phyloP scores from a whole-genome alignment of 2,797 vertebrate genomes.

The Carapus acus region DNA sequence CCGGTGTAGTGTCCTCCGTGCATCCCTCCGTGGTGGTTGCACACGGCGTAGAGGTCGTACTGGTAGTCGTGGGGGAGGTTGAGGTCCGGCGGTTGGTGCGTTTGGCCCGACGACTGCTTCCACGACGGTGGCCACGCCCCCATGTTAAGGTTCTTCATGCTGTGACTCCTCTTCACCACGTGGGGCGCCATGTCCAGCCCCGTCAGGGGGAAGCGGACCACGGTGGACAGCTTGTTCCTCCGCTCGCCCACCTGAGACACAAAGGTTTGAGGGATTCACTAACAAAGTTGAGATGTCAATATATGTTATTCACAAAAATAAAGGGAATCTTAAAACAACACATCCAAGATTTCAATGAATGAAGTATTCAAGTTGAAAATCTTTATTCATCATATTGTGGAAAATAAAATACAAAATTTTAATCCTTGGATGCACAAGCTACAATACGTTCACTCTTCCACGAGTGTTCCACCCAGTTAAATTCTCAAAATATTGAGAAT shows the following conservation, averaged over 20 bases:
- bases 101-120: conserved; percentile 61
- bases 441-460: too few relatives aligned
- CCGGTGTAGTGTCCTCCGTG: conserved; percentile 94
- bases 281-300: too few relatives aligned
- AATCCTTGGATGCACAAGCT: too few relatives aligned
- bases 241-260: conserved; percentile 77
- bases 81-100: conserved; percentile 51
- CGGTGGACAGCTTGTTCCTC: conserved; percentile 86
- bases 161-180: conserved; percentile 77
- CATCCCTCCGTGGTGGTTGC: conserved; percentile 93
- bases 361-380: too few relatives aligned
- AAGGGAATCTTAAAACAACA: too few relatives aligned
- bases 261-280: not conserved
- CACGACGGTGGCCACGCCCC: conserved; percentile 72
- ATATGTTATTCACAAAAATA: too few relatives aligned
- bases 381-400: too few relatives aligned
- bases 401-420: too few relatives aligned
- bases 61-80: conserved; percentile 72
- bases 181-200: conserved; percentile 90
- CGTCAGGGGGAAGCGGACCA: conserved; percentile 81
- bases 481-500: too few relatives aligned
- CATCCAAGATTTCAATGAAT: too few relatives aligned
- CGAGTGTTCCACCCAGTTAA: too few relatives aligned
- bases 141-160: conserved; percentile 54
- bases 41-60: conserved; percentile 91